A percentile compares a stretch with the other conserved stretches of the same genome.
phyloP scores from a whole-genome alignment of 2,888 invertebrate genomes.

The Acleris sparsana region DNA sequence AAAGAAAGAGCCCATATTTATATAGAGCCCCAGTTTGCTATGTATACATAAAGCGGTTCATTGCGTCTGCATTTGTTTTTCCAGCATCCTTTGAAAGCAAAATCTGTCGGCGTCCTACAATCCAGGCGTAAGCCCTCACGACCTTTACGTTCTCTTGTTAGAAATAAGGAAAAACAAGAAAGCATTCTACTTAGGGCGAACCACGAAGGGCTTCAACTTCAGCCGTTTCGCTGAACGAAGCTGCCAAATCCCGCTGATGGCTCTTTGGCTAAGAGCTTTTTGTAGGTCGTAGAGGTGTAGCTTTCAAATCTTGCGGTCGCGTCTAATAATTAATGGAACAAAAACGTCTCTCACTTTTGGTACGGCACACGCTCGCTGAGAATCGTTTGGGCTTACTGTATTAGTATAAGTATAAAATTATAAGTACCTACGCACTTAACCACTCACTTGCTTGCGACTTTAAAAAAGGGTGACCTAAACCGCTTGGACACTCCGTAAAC shows the following conservation, averaged over 20 bases:
- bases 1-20: too few species aligned
- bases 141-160: slow-evolving; percentile 25
- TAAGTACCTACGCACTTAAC: too few species aligned
- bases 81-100: slow-evolving; percentile 16
- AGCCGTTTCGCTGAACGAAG: slow-evolving; percentile 29
- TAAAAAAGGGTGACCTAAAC: too few species aligned
- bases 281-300: slow-evolving; percentile 9
- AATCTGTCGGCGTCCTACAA: slow-evolving; percentile 19
- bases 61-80: background rate
- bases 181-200: slow-evolving; percentile 26
- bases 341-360: background rate
- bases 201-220: slow-evolving; percentile 31
- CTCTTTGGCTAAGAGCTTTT: slow-evolving; percentile 28
- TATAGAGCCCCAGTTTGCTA: background rate
- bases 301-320: background rate
- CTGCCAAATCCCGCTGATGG: slow-evolving; percentile 31
- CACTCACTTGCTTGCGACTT: too few species aligned
- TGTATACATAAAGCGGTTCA: background rate
- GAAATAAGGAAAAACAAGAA: slow-evolving; percentile 27
- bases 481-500: too few species aligned
- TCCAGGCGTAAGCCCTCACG: slow-evolving; percentile 25
- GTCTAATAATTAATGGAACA: slow-evolving; percentile 10
- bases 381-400: too few species aligned
- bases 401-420: too few species aligned
- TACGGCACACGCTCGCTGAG: background rate